Percentiles rank a stretch among this genome's conserved stretches.
Conservation (phyloP, 2,797 vertebrate genomes). For the Discoglossus pictus region DNA sequence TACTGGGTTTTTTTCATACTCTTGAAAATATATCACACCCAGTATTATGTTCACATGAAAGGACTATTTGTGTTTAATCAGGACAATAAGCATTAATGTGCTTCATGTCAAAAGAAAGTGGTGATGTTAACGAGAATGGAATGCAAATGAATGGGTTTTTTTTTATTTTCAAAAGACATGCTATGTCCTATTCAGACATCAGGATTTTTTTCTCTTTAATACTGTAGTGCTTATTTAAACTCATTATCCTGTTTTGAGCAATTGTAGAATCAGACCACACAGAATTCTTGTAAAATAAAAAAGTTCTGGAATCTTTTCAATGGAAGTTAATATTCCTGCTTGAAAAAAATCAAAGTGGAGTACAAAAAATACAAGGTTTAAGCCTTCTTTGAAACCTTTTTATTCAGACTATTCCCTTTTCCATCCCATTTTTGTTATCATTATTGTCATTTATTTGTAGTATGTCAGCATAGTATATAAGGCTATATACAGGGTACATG, state of each 20-base stretch:
- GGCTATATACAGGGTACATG: no score
- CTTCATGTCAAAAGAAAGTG: slow-evolving; percentile 55
- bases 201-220: not conserved
- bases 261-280: slow-evolving; percentile 32
- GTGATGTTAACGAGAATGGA: slow-evolving; percentile 46
- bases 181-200: slow-evolving; percentile 11
- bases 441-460: no score
- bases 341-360: no score
- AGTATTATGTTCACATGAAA: slow-evolving; percentile 57
- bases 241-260: slow-evolving; percentile 7
- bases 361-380: no score
- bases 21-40: slow-evolving; percentile 57
- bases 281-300: slow-evolving; percentile 19
- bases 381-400: no score
- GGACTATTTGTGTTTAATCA: slow-evolving; percentile 53
- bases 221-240: slow-evolving; percentile 18
- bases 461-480: no score
- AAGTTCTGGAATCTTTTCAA: not conserved
- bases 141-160: slow-evolving; percentile 42
- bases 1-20: slow-evolving; percentile 56
- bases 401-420: no score
- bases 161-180: slow-evolving; percentile 13
- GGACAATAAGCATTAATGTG: slow-evolving; percentile 53
- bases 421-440: no score
- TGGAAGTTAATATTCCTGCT: not conserved